Evolutionary conservation across 2,888 invertebrate species (phyloP), one percentile per base, ranked within the genome.

Genomic region (Theretra japonica): DNA sequence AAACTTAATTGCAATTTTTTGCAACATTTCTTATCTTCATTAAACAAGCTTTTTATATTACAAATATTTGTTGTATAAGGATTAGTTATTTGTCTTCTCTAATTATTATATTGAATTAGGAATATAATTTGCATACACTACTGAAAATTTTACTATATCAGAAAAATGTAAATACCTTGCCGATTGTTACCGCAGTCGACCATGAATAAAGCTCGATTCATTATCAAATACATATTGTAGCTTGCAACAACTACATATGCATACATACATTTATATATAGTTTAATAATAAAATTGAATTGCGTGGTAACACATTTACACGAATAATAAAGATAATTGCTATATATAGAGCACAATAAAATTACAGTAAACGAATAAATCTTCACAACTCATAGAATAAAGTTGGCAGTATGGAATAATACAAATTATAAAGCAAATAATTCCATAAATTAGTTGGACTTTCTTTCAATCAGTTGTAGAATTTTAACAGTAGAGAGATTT

Each of bases 401-500:
- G 41, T 65, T 17, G n/a, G 33, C 21, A 15, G 62, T 62, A 62
- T 5, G 19, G 28, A 41, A 62, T 8, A 62, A 48, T 23, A 65
- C 62, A 62, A 62, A 62, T 41, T 21, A 62, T 65, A 65, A 62
- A 65, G 65, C 65, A 65, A 48, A 48, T 65, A 65, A 65, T 48
- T 41, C 41, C 65, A 65, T 65, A 23, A 65, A 6, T 65, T 17
- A 17, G 48, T n/a, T 65, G 65, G 65, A 65, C 23, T 28, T 59
- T 53, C n/a, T 2, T n/a, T 19, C 17, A 19, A n/a, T 28, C 59
- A 60, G 4, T 19, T 28, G 15, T 7, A 6, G 19, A 19, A n/a
- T 58, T 23, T 58, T 58, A 25, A 58, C 23, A 58, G 19, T 28
- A 53, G 53, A 53, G 53, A 53, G 53, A 53, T 53, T 15, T 53